These are phyloP conservation scores for Chondrosia reniformis DNA, from an alignment of 37 sponge, comb jelly and placozoan genomes.

Conservation along the genomic window DNA sequence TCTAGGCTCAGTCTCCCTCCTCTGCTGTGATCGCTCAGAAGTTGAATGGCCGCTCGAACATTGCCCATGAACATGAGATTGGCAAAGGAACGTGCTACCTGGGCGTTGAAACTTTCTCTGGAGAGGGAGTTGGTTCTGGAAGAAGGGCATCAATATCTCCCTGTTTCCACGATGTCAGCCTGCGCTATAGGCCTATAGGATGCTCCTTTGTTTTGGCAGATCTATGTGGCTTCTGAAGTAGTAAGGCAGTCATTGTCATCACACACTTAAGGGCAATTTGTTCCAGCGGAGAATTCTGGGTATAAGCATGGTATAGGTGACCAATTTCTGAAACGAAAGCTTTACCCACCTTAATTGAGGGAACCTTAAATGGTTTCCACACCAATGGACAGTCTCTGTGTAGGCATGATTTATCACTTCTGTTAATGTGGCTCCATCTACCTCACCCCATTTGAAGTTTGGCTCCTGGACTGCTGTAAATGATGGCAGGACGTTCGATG, in stretches of 20 bases:
- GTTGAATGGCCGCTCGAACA: neutral
- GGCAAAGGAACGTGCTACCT: neutral
- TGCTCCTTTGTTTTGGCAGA: slow-evolving; percentile 14
- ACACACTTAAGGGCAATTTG: neutral
- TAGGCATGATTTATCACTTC: neutral
- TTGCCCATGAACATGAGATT: neutral
- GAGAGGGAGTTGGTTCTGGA: neutral
- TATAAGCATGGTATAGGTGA: neutral
- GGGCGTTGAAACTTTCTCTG: neutral
- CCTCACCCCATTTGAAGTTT: neutral
- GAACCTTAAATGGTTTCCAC: neutral
- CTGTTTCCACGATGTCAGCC: neutral
- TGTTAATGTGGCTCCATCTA: neutral
- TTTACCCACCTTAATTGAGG: neutral
- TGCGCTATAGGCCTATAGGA: neutral
- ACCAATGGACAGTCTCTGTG: too few species aligned
- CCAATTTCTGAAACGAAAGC: neutral
- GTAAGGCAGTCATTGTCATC: neutral
- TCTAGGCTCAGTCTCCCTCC: neutral
- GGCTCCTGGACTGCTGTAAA: too few species aligned
- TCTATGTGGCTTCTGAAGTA: neutral
- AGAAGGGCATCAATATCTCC: neutral
- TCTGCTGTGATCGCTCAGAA: neutral
- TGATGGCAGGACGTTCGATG: too few species aligned
- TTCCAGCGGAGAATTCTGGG: neutral